Evolutionary conservation across 2,888 invertebrate genomes (phyloP), one percentile per base, ranked within the genome.

Genomic region (Melinaea marsaeus): DNA sequence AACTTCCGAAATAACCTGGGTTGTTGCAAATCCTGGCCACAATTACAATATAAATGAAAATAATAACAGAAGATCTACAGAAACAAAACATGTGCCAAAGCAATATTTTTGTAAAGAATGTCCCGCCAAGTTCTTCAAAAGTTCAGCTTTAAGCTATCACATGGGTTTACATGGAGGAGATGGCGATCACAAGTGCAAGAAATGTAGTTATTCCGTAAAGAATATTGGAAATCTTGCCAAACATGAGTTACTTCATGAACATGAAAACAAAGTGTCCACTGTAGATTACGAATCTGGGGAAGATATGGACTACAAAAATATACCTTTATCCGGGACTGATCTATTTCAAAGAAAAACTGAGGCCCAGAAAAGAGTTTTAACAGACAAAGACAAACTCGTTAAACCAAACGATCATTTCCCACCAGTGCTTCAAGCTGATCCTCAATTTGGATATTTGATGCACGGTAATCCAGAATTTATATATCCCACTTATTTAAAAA

Each of bases 381-480:
- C 75, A 35, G 91, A 92, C 74, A 90, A 91, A 80, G 84, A 91
- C 72, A 90, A 90, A 71, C 78, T 91, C 68, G 86, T 90, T 9
- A 89, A 87, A 71, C 91, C 92, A 5, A 92, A 90, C 67, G 91
- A 92, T 69, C 91, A 91, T 74, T 91, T 92, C 71, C 90, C 90
- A 33, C 90, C 91, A 11, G 85, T 91, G 0, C 83, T 92, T 54
- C 88, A 91, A 69, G 91, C 93, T 3, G 94, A 95, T 78, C 94
- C 93, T 4, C 94, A 94, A 74, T 94, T 94, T 72, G 94, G 93
- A 4, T 91, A 92, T 65, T 82, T 93, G 46, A 94, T 94, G 92
- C 93, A 94, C 68, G 95, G 95, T 4, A 95, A 94, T 83, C 95
- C 95, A 0, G 94, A 94, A 71, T 95, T 95, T 74, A 93, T 94